Evolutionary conservation across 2,113 vertebrate species (phyloP).

Genomic region (Phaetusa simplex): DNA sequence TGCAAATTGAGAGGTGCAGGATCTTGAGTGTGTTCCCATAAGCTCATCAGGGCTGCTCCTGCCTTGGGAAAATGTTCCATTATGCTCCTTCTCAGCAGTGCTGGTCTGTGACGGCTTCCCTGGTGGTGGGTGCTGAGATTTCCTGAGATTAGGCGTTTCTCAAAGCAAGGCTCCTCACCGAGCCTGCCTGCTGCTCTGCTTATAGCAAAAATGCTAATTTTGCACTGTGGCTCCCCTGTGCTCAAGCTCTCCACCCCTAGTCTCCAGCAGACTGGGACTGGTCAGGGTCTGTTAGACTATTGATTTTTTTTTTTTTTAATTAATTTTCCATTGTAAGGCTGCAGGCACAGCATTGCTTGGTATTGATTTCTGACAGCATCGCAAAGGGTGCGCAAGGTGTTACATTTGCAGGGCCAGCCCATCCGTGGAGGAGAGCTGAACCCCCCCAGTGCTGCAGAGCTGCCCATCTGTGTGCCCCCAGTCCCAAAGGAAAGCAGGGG

Average conservation of each 20-base stretch:
- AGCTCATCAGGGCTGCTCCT: neutral
- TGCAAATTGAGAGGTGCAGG: neutral
- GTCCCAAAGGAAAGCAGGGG: neutral
- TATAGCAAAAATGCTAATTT: neutral
- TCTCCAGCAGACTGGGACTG: neutral
- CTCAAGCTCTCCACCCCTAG: fast-evolving
- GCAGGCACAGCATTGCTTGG: neutral
- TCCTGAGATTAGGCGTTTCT: neutral
- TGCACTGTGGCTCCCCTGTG: neutral
- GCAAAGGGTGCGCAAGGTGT: fast-evolving
- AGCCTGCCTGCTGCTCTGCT: neutral
- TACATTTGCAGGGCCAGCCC: neutral
- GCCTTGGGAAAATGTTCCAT: neutral
- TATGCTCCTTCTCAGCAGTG: neutral
- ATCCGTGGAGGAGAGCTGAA: neutral
- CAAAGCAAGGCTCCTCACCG: neutral
- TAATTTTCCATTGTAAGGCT: neutral
- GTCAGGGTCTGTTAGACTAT: neutral
- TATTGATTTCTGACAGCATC: neutral
- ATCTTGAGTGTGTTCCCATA: neutral
- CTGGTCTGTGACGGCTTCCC: neutral
- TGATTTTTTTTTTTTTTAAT: neutral
- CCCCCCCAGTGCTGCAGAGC: neutral
- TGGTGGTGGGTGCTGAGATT: neutral
- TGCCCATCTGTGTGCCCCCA: neutral